These are phyloP conservation scores for Bombylius discolor DNA, from an alignment of 2,888 invertebrate genomes.

Conservation along the genomic window DNA sequence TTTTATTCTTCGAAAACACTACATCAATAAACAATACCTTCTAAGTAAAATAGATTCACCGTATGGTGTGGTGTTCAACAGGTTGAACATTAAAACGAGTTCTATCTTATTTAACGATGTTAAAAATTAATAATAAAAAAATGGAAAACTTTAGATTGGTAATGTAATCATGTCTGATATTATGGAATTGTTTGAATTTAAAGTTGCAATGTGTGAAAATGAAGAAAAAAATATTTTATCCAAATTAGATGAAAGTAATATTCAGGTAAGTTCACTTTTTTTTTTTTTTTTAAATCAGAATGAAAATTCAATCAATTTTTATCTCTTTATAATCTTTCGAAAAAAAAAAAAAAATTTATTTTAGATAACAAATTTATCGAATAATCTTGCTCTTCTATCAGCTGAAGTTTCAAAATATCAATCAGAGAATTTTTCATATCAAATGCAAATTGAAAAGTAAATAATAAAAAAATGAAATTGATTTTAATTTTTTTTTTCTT, in stretches of 20 bases:
- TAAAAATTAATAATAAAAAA: too few species aligned
- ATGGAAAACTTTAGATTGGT: slow-evolving; percentile 1
- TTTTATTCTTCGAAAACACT: too few species aligned
- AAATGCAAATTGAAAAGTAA: slow-evolving; percentile 11
- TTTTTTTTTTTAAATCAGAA: background rate
- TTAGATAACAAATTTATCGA: slow-evolving; percentile 12
- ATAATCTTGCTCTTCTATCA: slow-evolving; percentile 10
- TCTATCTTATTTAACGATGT: too few species aligned
- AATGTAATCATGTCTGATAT: slow-evolving; percentile 11
- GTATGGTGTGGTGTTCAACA: too few species aligned
- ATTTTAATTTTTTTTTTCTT: too few species aligned
- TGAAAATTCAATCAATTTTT: background rate
- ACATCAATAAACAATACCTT: too few species aligned
- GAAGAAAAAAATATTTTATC: slow-evolving; percentile 10
- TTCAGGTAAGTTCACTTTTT: background rate
- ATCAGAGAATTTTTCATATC: slow-evolving; percentile 6
- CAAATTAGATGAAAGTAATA: slow-evolving; percentile 11
- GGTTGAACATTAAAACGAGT: too few species aligned
- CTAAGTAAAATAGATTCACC: too few species aligned
- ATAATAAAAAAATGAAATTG: background rate
- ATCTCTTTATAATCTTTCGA: too few species aligned
- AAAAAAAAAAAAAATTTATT: background rate
- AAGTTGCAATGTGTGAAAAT: slow-evolving; percentile 10
- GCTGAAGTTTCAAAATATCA: slow-evolving; percentile 13
- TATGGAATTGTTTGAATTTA: slow-evolving; percentile 13